Base-by-base conservation (phyloP, 2,888 invertebrate genomes). In the Athalia rosae region DNA sequence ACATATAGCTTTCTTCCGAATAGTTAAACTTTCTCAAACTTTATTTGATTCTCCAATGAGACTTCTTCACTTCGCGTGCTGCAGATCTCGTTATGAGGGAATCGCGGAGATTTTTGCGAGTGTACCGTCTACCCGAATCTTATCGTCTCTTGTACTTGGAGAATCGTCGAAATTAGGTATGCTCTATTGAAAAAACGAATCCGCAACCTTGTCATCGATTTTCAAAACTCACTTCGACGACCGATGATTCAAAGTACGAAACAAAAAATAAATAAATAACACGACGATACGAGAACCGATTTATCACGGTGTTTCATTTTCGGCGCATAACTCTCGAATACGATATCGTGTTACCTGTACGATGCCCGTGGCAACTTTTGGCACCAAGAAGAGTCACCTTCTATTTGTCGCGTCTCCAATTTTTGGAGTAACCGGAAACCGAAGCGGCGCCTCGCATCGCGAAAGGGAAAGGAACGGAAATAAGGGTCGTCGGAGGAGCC, bases 21-120 rank as follows among this genome's bases (percentile, higher is more conserved):
- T 71, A 71, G 71, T 71, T 71, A 58, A 56, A 71, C 71, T 71
- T 71, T 45, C 5, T 7, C 56, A 71, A 71, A 58, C 71, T 71
- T 71, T 71, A 71, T 71, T 71, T 71, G 58, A 71, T 71, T 71
- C 58, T n/a, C 58, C 56, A 45, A 45, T 7, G 58, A 28, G 28
- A 28, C 2, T 28, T 28, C 28, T 28, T 28, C 28, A 28, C 28
- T 28, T 28, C 28, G 28, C 28, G 28, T 28, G 28, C 71, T 43
- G 7, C 9, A 48, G 41, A 7, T 63, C 13, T 61, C 7, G 47
- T 58, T 45, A 45, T 45, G 58, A 43, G 56, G 58, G 43, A 71
- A 71, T 8, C 7, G 56, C 13, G 43, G n/a, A 56, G 56, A 71
- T 5, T 13, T 67, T 58, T 41, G 9, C 53, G 9, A 9, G 11